Conservation (phyloP, 2,888 invertebrate genomes). For the Amorpha juglandis region DNA sequence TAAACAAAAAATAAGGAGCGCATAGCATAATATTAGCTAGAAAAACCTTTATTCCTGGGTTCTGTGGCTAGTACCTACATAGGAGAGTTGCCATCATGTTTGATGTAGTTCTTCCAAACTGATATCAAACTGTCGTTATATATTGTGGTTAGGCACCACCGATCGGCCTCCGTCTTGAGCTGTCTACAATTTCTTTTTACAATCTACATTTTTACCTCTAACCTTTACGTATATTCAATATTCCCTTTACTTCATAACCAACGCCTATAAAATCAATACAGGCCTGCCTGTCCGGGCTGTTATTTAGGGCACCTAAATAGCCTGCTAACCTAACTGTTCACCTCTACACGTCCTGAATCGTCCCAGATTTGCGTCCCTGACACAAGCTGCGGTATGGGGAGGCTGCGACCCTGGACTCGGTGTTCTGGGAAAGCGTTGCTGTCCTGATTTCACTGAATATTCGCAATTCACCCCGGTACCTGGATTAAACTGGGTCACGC, state of each 20-base stretch:
- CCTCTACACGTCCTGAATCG: slow-evolving; percentile 37
- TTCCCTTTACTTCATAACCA: not conserved
- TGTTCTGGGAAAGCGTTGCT: slow-evolving; percentile 31
- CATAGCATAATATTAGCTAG: no score
- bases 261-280: slow-evolving; percentile 20
- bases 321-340: slow-evolving; percentile 1
- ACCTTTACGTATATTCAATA: not conserved
- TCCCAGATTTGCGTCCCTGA: slow-evolving; percentile 39
- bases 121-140: no score
- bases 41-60: no score
- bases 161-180: no score
- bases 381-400: slow-evolving; percentile 24
- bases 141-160: no score
- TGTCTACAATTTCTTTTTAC: no score
- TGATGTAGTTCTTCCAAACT: not conserved
- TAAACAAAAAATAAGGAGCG: no score
- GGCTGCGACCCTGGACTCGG: slow-evolving; percentile 10
- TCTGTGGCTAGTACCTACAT: not conserved
- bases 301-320: slow-evolving; percentile 26
- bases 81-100: not conserved
- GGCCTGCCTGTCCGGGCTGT: slow-evolving; percentile 1
- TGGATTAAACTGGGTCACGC: slow-evolving; percentile 32
- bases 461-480: slow-evolving; percentile 16
- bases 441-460: slow-evolving; percentile 25
- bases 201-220: not conserved